Conservation (phyloP, 2,113 vertebrate genomes). For the Hippoglossus stenolepis region DNA sequence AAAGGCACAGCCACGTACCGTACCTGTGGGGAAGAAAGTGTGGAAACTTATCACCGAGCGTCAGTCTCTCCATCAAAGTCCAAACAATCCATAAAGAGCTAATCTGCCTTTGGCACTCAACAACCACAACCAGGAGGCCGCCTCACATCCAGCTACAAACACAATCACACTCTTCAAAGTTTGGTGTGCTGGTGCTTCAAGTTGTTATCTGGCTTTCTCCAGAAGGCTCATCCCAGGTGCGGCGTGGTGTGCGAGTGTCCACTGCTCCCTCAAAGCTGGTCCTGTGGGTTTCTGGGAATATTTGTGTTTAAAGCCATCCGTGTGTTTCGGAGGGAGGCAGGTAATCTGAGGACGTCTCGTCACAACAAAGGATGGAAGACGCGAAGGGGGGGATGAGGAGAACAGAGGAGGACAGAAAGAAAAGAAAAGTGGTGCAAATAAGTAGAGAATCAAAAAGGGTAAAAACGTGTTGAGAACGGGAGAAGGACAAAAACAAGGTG, state of each 20-base stretch:
- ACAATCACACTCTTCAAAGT: constrained; percentile 37
- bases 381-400: background rate
- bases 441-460: too few relatives aligned
- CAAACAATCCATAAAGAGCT: constrained; percentile 25
- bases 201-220: constrained; percentile 43
- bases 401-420: background rate
- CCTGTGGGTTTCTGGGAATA: constrained; percentile 17
- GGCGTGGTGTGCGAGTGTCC: constrained; percentile 30
- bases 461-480: too few relatives aligned
- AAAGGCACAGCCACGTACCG: constrained; percentile 16
- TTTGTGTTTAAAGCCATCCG: constrained; percentile 15
- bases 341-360: background rate
- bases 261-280: constrained; percentile 43
- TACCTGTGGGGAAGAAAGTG: constrained; percentile 3
- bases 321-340: background rate
- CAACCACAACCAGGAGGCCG: constrained; percentile 23
- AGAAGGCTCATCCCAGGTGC: constrained; percentile 47
- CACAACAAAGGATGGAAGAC: background rate
- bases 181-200: constrained; percentile 28
- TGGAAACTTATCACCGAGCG: constrained; percentile 24
- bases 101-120: constrained; percentile 38
- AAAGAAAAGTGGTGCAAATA: background rate
- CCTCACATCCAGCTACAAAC: constrained; percentile 1
- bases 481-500: too few relatives aligned
- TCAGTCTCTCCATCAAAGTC: constrained; percentile 49